phyloP scores from a whole-genome alignment of 2,113 vertebrate species.

The Mobula hypostoma region DNA sequence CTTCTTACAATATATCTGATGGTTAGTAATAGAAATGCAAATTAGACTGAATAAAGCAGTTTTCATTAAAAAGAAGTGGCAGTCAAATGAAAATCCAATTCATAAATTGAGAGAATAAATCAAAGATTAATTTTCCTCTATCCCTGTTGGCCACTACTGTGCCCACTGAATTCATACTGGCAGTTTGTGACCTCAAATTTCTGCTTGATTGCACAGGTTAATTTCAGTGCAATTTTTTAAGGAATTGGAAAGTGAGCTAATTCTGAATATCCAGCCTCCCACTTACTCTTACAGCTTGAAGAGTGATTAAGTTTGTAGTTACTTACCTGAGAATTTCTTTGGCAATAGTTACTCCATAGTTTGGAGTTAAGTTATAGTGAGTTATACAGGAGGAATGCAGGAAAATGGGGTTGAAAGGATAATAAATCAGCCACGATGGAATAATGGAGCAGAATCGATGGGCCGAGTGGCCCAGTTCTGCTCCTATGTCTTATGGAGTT shows the following conservation, averaged over 20 bases:
- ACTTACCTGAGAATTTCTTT: too few species aligned
- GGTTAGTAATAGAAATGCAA: slow-evolving; percentile 59
- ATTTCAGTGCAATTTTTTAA: background rate
- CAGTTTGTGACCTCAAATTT: background rate
- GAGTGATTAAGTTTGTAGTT: too few species aligned
- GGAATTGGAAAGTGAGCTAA: background rate
- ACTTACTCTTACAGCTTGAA: too few species aligned
- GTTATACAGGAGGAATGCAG: too few species aligned
- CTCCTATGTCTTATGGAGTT: too few species aligned
- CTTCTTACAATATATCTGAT: slow-evolving; percentile 63
- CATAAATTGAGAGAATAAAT: background rate
- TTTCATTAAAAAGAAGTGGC: background rate
- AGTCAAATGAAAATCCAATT: background rate
- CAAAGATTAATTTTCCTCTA: background rate
- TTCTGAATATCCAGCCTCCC: too few species aligned
- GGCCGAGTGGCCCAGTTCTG: too few species aligned
- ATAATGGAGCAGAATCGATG: too few species aligned
- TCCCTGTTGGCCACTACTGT: background rate
- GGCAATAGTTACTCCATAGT: too few species aligned
- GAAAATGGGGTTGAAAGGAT: too few species aligned
- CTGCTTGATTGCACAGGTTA: background rate
- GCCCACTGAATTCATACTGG: background rate
- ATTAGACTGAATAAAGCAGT: background rate
- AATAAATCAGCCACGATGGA: too few species aligned
- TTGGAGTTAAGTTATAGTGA: too few species aligned